Conservation (phyloP, 2,888 invertebrate genomes). For the Cerastoderma edule region DNA sequence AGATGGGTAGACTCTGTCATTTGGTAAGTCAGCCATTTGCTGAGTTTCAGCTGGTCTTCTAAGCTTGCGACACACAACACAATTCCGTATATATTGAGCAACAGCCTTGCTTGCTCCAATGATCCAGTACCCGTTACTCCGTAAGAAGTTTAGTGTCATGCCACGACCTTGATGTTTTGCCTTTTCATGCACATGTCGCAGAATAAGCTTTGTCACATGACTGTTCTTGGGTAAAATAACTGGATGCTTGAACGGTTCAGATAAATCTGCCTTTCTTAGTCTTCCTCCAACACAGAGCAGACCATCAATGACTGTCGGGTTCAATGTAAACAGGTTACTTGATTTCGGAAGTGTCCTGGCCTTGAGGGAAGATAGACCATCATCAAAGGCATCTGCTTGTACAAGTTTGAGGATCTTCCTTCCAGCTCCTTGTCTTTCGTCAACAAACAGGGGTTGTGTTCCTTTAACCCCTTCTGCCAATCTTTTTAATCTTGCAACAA, state of each 20-base stretch:
- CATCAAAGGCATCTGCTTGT: constrained; percentile 29
- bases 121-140: constrained; percentile 74
- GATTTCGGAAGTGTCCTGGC: constrained; percentile 45
- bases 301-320: constrained; percentile 30
- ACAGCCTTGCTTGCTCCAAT: constrained; percentile 64
- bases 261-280: constrained; percentile 16
- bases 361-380: constrained; percentile 18
- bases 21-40: constrained; percentile 80
- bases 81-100: constrained; percentile 61
- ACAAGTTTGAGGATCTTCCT: constrained; percentile 33
- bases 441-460: constrained; percentile 15
- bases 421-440: constrained; percentile 38
- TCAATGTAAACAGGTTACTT: constrained; percentile 23
- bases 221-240: constrained; percentile 34
- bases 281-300: constrained; percentile 40
- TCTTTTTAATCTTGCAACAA: constrained; percentile 21
- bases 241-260: constrained; percentile 25
- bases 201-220: constrained; percentile 49
- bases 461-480: constrained; percentile 33
- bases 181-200: constrained; percentile 54
- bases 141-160: constrained; percentile 50
- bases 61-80: constrained; percentile 71
- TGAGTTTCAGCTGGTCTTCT: constrained; percentile 59
- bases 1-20: constrained; percentile 66
- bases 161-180: constrained; percentile 58